phyloP scores from a whole-genome alignment of 2,113 vertebrate species.

The Daubentonia madagascariensis region DNA sequence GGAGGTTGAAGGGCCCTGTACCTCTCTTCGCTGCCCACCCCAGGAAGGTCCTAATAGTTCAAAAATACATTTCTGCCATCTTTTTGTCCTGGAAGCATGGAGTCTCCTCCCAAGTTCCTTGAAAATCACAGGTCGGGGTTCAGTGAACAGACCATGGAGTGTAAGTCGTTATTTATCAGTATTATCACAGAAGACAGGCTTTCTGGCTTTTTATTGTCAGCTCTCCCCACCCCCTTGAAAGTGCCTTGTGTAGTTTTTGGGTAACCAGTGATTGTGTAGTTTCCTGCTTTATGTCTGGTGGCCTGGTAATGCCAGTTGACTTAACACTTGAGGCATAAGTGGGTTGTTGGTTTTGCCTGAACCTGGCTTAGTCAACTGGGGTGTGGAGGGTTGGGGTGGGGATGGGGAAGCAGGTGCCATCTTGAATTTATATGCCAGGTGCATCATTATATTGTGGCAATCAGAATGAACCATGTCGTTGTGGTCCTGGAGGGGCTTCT shows the following conservation, averaged over 20 bases:
- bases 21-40: not conserved
- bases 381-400: not conserved
- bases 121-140: not conserved
- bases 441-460: not conserved
- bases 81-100: not conserved
- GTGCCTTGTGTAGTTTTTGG: not conserved
- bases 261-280: not conserved
- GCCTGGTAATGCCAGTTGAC: not conserved
- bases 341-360: conserved; percentile 14
- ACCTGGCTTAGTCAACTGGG: not conserved
- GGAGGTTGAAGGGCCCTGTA: not conserved
- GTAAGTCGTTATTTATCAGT: not conserved
- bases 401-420: not conserved
- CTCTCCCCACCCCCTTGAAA: not conserved
- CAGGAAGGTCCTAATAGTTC: not conserved
- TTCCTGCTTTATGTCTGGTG: not conserved
- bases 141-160: not conserved
- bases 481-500: not conserved
- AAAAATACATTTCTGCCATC: not conserved
- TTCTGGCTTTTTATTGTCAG: not conserved
- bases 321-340: not conserved
- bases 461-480: fast-evolving
- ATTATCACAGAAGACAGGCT: not conserved
- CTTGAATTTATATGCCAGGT: not conserved
- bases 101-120: not conserved